Base-by-base conservation (phyloP, 2,797 vertebrate species). In the Benthosema pterotum region DNA sequence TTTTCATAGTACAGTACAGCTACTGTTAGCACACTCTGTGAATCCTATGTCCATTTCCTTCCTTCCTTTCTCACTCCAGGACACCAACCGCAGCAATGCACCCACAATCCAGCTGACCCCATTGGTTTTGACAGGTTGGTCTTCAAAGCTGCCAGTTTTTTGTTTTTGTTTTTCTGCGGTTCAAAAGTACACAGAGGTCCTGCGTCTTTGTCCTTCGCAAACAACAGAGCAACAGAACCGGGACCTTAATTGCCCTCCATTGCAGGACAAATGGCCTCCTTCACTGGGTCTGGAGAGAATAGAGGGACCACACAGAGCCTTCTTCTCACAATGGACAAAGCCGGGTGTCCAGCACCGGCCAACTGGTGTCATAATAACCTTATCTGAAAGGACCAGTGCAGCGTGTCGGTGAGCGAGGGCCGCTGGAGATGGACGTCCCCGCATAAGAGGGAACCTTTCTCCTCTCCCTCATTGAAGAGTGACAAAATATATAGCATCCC, bases 341-440 rank as follows among this genome's bases (percentile, higher is more conserved):
- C 69, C 60, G 5, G 43, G 19, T 2, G 2, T 2, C 4, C 4
- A 22, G 22, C 2, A 22, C 22, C 22, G 22, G 22, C 84, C 87
- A 87, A 78, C 82, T 86, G 78, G 79, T 87, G 84, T 86, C 85
- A 90, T 83, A 46, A 46, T 49, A 85, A 85, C 83, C 84, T 82
- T 76, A 79, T 83, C 74, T 70, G 82, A 83, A 83, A 16, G 52
- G 78, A 67, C 79, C 85, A 79, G 69, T 61, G 66, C 47, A 79
- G 63, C 71, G 67, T 48, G 66, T 79, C 71, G 62, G 63, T 55
- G 62, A 74, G 71, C 72, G 74, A 75, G 79, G 79, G 75, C 78
- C 84, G 77, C n/a, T 58, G 5, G 65, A 77, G 85, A 75, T 58
- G 67, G 58, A 56, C 62, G 72, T 52, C 74, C 75, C 73, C 51